Evolutionary conservation across 1,140 invertebrate genomes (phyloP).

Genomic region (Latrodectus geometricus): DNA sequence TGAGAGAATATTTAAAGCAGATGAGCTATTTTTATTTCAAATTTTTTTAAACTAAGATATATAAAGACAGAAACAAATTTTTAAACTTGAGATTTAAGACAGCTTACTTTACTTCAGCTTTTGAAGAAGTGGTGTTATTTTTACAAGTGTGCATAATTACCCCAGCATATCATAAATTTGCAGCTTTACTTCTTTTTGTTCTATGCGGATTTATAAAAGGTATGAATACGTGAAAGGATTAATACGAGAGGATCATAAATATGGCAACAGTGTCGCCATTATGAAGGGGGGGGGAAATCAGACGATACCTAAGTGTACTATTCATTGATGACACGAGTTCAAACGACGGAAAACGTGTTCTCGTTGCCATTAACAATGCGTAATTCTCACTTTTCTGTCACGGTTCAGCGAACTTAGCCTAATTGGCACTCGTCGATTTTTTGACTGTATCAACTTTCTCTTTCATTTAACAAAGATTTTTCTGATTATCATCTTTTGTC

Average conservation of each 20-base stretch:
- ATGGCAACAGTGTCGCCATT: neutral
- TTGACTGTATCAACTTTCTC: neutral
- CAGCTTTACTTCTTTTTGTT: too few relatives aligned
- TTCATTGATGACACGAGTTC: constrained; percentile 15
- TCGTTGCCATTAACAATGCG: constrained; percentile 20
- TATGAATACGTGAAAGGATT: neutral
- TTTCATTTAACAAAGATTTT: neutral
- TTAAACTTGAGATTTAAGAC: too few relatives aligned
- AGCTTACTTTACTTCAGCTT: too few relatives aligned
- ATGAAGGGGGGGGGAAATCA: neutral
- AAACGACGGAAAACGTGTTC: constrained; percentile 25
- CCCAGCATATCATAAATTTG: too few relatives aligned
- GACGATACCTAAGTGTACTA: neutral
- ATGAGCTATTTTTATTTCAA: too few relatives aligned
- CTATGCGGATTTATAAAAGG: too few relatives aligned
- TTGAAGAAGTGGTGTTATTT: too few relatives aligned
- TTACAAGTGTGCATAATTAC: too few relatives aligned
- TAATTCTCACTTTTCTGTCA: constrained; percentile 7
- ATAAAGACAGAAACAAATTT: too few relatives aligned
- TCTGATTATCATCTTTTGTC: neutral
- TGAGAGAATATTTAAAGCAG: too few relatives aligned
- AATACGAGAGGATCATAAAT: neutral
- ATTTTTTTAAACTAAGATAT: too few relatives aligned
- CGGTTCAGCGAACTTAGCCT: neutral
- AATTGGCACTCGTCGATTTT: neutral